Conservation (phyloP, 2,797 vertebrate species). For the Sarcoramphus papa region DNA sequence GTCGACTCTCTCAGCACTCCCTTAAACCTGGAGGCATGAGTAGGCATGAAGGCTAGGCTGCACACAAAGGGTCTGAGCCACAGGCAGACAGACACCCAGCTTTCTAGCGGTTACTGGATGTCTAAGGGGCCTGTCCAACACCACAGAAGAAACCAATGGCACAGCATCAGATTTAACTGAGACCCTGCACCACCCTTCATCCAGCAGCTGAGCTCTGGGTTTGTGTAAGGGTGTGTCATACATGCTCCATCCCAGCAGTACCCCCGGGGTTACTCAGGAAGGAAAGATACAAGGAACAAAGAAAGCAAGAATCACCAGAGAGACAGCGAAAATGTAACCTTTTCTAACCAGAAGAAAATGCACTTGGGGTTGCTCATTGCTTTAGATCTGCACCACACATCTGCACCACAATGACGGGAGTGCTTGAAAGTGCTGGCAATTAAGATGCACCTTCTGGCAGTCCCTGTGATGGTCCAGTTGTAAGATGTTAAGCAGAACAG, state of each 20-base stretch:
- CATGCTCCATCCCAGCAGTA: neutral
- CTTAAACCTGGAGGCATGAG: rapidly evolving
- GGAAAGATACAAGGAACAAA: neutral
- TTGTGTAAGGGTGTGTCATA: neutral
- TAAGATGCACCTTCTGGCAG: neutral
- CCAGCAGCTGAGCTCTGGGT: neutral
- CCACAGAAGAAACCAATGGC: neutral
- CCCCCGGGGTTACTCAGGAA: neutral
- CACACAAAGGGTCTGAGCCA: neutral
- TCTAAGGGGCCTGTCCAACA: neutral
- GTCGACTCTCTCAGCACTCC: neutral
- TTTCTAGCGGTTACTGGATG: neutral
- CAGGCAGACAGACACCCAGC: neutral
- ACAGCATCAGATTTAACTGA: neutral
- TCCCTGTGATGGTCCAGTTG: neutral
- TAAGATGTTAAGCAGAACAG: neutral
- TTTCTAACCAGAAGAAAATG: neutral
- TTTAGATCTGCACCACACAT: neutral
- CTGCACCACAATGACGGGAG: neutral
- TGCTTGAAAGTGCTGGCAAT: neutral
- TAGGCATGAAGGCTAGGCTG: neutral
- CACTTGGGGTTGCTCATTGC: neutral
- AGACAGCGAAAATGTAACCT: neutral
- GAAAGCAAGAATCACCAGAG: neutral
- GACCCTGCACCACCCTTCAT: neutral